Conservation (phyloP, 2,797 vertebrate genomes). For the Odontamblyopus rebecca region DNA sequence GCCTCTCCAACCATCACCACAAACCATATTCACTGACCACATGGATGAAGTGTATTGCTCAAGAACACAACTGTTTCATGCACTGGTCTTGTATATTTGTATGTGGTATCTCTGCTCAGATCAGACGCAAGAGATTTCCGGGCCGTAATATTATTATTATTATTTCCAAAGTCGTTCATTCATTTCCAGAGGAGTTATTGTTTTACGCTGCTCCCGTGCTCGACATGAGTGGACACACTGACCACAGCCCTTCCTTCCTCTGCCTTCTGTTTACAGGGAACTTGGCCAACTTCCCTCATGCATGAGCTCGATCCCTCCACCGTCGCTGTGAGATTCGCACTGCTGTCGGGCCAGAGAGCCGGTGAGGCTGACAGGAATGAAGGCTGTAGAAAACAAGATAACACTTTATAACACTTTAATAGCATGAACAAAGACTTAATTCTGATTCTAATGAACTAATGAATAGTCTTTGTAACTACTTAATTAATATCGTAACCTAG, state of each 20-base stretch:
- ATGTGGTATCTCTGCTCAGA: neutral
- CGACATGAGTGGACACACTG: conserved; percentile 58
- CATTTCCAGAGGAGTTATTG: neutral
- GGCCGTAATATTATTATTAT: neutral
- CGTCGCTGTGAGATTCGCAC: too few relatives aligned
- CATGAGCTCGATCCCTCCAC: conserved; percentile 28
- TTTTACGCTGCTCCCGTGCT: conserved; percentile 38
- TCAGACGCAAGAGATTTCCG: neutral
- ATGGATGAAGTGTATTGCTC: neutral
- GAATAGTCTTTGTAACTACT: too few relatives aligned
- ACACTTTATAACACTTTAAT: too few relatives aligned
- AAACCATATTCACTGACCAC: neutral
- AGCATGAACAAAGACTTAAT: too few relatives aligned
- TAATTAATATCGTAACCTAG: too few relatives aligned
- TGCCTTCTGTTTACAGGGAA: conserved; percentile 46
- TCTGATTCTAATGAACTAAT: too few relatives aligned
- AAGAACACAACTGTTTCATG: neutral
- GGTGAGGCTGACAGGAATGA: too few relatives aligned
- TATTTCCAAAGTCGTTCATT: neutral
- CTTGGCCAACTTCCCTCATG: conserved; percentile 49
- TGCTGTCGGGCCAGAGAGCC: too few relatives aligned
- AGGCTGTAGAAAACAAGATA: too few relatives aligned
- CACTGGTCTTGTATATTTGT: neutral
- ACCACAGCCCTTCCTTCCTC: conserved; percentile 50
- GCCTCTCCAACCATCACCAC: too few relatives aligned